phyloP scores from a whole-genome alignment of 2,113 vertebrate species.

The Bombycilla garrulus region DNA sequence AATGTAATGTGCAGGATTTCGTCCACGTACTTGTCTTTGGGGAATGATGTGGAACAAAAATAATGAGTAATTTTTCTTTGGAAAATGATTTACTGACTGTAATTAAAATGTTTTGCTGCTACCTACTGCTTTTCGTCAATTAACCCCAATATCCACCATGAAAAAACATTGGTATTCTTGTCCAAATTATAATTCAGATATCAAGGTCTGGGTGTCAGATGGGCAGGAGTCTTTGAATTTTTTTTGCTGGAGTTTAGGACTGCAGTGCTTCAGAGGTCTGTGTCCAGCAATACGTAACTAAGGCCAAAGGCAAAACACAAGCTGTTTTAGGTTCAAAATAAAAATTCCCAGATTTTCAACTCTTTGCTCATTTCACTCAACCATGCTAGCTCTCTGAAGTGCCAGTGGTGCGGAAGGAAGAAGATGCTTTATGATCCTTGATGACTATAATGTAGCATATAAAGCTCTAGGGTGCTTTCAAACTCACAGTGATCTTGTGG shows the following conservation, averaged over 20 bases:
- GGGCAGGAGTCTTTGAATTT: not conserved
- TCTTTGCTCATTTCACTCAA: slow-evolving; percentile 19
- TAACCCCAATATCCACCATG: not conserved
- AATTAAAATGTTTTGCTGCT: not conserved
- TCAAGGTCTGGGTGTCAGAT: not conserved
- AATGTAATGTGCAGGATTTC: not conserved
- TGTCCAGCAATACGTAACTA: not conserved
- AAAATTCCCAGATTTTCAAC: slow-evolving; percentile 9
- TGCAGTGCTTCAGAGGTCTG: not conserved
- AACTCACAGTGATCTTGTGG: slow-evolving; percentile 15
- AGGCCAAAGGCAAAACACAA: slow-evolving; percentile 26
- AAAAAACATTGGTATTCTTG: not conserved
- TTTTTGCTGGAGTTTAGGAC: not conserved
- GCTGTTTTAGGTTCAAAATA: not conserved
- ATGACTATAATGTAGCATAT: slow-evolving; percentile 46
- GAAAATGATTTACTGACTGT: not conserved
- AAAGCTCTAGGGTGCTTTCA: slow-evolving; percentile 62
- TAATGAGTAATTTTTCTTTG: not conserved
- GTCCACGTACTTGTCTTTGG: not conserved
- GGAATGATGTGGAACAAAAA: not conserved
- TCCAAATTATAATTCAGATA: not conserved
- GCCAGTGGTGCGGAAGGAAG: slow-evolving; percentile 42
- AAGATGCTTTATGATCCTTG: slow-evolving; percentile 60
- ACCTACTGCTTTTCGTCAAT: not conserved
- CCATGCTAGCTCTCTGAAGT: slow-evolving; percentile 20